Base-by-base conservation (phyloP, 2,797 vertebrate species). In the Hydrophis major region DNA sequence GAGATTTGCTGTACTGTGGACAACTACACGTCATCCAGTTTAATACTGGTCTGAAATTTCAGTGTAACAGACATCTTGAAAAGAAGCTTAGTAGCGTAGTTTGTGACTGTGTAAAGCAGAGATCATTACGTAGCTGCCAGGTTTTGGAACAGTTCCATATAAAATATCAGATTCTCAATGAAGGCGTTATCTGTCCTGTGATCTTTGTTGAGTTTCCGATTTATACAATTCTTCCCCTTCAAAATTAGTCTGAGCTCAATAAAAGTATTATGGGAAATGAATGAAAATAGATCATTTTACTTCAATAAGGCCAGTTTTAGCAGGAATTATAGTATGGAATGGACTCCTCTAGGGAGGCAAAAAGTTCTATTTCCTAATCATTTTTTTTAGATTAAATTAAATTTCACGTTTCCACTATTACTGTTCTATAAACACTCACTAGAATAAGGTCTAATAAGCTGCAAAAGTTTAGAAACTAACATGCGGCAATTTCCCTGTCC, bases 1-100 rank as follows among this genome's bases (percentile, higher is more conserved):
- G 16, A 88, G 74, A 91, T 94, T 90, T 93, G 5, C 91, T 93
- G 91, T 92, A 5, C 22, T 53, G 27, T 55, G 86, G 89, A 86
- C 56, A 91, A 20, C 63, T 92, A 89, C 14, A 66, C 1, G 6
- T 57, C 92, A 56, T 25, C 88, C 88, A 5, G 47, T 89, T 92
- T 90, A 55, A 28, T 10, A 32, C 0, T 78, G 3, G 1, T 74
- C 83, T 89, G 94, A 95, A 0, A 63, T 90, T 93, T 95, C 32
- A 93, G 14, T 16, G 20, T 87, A 86, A 93, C 11, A 47, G 2
- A n/a, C 3, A 42, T 90, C 86, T 74, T 93, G 88, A 59, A 92
- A 89, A 20, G 0, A 93, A 16, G 18, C 18, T 88, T 16, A 42
- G 32, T 32, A 90, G 61, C 56, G 25, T 83, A 25, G 56, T 89